These are phyloP conservation scores for Brachyalestes nurse DNA, from an alignment of 2,797 vertebrate species.

Conservation along the genomic window DNA sequence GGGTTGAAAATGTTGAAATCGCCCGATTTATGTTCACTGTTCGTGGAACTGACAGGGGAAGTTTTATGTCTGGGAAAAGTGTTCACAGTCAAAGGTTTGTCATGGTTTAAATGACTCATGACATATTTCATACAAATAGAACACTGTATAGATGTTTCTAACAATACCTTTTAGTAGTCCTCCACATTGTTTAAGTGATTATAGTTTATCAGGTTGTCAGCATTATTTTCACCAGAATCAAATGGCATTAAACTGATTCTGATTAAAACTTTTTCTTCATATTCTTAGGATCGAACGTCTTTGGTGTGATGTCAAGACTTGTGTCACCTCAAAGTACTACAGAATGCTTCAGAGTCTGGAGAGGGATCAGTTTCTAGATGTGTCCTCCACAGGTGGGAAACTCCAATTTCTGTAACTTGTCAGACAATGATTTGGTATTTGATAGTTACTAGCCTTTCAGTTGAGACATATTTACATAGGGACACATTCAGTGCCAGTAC, in stretches of 20 bases:
- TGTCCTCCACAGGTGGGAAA: conserved; percentile 15
- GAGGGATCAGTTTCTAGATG: conserved; percentile 2
- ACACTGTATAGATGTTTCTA: not conserved
- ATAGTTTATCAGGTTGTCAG: no score
- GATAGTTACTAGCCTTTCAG: not conserved
- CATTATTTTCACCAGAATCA: not conserved
- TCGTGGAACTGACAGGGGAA: conserved; percentile 3
- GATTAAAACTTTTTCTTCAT: not conserved
- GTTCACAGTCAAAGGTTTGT: conserved; percentile 20
- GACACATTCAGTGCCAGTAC: no score
- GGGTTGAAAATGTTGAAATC: conserved; percentile 19
- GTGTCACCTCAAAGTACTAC: conserved; percentile 19
- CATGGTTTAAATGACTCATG: no score
- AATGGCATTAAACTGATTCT: not conserved
- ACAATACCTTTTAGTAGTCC: not conserved
- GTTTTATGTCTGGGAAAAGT: conserved; percentile 26
- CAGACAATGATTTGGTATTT: not conserved
- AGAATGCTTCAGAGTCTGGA: conserved; percentile 16
- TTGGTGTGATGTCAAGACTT: conserved; percentile 4
- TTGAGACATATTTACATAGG: not conserved
- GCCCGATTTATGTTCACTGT: conserved; percentile 18
- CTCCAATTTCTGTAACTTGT: not conserved
- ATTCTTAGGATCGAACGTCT: conserved; percentile 23
- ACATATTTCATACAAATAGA: no score
- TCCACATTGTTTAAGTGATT: not conserved